Percentiles rank a stretch among this genome's conserved stretches.
Evolutionary conservation across 2,888 invertebrate species (phyloP).

Genomic region (Dermolepida albohirtum): DNA sequence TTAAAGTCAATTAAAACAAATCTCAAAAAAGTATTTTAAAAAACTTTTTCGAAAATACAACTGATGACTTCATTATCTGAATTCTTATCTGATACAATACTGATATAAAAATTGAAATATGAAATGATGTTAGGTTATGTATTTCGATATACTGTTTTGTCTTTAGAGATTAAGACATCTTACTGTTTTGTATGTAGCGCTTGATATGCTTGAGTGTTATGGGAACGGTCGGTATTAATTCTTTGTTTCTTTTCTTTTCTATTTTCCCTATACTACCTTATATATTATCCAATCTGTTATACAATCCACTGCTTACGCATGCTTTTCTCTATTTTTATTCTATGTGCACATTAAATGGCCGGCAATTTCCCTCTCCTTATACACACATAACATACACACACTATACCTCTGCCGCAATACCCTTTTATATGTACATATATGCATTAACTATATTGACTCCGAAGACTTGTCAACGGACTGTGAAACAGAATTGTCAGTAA

Average conservation of each 20-base stretch:
- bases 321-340: conserved; percentile 41
- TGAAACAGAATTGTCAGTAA: conserved; percentile 54
- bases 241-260: conserved; percentile 44
- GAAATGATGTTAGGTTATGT: no score
- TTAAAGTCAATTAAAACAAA: no score
- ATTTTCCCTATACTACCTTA: conserved; percentile 35
- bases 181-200: conserved; percentile 5
- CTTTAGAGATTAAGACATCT: no score
- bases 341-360: conserved; percentile 30
- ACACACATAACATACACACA: conserved; percentile 12
- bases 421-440: neutral
- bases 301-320: conserved; percentile 40
- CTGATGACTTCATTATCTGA: no score
- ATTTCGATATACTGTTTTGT: no score
- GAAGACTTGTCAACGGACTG: conserved; percentile 27
- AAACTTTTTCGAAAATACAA: no score
- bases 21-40: no score
- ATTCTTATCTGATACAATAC: no score
- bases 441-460: conserved; percentile 2
- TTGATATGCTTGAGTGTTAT: conserved; percentile 32
- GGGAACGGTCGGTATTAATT: conserved; percentile 43
- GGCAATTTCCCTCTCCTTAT: neutral
- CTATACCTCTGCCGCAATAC: neutral
- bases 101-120: no score
- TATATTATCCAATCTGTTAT: conserved; percentile 24